These are phyloP conservation scores for Diglossa cyanea DNA, from an alignment of 2,797 vertebrate species.

Conservation along the genomic window DNA sequence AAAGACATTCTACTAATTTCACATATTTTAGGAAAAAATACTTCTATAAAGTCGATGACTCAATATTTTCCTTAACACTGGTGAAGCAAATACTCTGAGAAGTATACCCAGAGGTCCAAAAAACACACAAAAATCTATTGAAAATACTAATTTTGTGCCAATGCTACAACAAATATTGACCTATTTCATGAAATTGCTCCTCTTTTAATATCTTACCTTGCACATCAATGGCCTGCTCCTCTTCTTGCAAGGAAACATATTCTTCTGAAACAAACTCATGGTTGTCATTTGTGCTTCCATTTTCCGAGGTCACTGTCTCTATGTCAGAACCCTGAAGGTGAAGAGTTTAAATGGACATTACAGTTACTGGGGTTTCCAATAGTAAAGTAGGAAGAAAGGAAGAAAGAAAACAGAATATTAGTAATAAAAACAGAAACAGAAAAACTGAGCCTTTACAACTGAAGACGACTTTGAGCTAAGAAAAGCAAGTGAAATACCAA, in stretches of 20 bases:
- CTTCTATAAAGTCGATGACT: neutral
- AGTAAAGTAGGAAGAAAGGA: neutral
- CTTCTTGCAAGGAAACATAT: constrained; percentile 58
- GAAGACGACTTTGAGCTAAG: neutral
- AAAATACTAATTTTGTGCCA: neutral
- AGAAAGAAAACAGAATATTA: neutral
- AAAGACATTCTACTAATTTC: neutral
- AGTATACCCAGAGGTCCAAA: neutral
- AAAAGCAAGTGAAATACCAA: neutral
- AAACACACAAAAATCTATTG: neutral
- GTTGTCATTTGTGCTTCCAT: constrained; percentile 64
- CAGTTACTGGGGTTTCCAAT: neutral
- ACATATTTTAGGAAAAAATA: neutral
- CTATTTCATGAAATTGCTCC: neutral
- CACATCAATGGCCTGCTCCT: constrained; percentile 53
- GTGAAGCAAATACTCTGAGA: neutral
- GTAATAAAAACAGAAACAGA: neutral
- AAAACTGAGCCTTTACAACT: neutral
- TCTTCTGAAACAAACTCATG: constrained; percentile 57
- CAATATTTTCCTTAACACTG: neutral
- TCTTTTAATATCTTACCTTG: constrained; percentile 53
- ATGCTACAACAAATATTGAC: neutral
- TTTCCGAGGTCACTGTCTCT: constrained; percentile 83
- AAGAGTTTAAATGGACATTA: neutral
- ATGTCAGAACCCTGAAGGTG: constrained; percentile 88